Conservation (phyloP, 2,888 invertebrate species). For the Lysandra coridon region DNA sequence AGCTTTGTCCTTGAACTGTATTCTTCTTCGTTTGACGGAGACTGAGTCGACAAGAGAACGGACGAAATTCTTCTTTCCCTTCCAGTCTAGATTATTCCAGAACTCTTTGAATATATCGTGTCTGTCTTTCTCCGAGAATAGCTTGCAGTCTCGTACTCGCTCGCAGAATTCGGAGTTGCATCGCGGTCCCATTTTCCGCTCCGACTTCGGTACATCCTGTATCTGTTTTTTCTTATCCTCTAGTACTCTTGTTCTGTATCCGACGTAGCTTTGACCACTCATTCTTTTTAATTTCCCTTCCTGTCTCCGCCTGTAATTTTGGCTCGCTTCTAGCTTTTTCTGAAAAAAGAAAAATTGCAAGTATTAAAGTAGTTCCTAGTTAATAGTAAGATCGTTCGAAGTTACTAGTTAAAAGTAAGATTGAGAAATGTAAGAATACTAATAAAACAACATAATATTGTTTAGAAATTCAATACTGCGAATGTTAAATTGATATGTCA, state of each 20-base stretch:
- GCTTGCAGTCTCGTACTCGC: slow-evolving; percentile 29
- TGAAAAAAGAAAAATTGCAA: slow-evolving; percentile 8
- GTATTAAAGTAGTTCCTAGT: neutral
- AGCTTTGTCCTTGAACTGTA: neutral
- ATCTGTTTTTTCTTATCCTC: slow-evolving; percentile 43
- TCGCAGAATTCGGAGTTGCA: slow-evolving; percentile 34
- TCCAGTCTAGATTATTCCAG: slow-evolving; percentile 62
- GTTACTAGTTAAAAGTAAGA: too few species aligned
- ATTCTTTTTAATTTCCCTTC: slow-evolving; percentile 59
- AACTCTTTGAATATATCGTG: slow-evolving; percentile 53
- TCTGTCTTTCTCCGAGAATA: slow-evolving; percentile 49
- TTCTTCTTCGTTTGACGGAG: slow-evolving; percentile 41
- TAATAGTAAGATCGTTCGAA: neutral
- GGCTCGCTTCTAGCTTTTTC: slow-evolving; percentile 46
- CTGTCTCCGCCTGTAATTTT: slow-evolving; percentile 51
- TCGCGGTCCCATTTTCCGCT: slow-evolving; percentile 20
- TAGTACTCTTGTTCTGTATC: slow-evolving; percentile 48
- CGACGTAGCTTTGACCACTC: slow-evolving; percentile 61
- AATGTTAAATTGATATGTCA: neutral
- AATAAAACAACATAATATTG: neutral
- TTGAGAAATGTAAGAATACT: too few species aligned
- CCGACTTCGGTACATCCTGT: slow-evolving; percentile 31
- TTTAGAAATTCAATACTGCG: slow-evolving; percentile 19
- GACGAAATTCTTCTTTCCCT: slow-evolving; percentile 53
- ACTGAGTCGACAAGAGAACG: slow-evolving; percentile 51